Percentiles rank a stretch among this genome's conserved stretches.
These are phyloP conservation scores for Hassar affinis DNA, from an alignment of 2,113 vertebrate species.

Conservation along the genomic window DNA sequence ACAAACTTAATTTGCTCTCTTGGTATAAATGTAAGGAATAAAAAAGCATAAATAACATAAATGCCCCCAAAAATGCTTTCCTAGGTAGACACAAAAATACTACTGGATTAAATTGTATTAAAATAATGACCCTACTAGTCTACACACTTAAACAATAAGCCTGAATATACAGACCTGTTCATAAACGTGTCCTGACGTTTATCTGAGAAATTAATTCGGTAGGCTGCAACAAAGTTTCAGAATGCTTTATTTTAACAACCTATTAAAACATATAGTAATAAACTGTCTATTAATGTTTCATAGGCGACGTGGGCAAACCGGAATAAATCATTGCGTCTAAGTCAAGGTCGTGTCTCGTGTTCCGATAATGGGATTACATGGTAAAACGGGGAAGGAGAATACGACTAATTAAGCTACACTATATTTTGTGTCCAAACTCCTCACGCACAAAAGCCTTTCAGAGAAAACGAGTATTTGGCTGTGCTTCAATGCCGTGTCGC, in stretches of 20 bases:
- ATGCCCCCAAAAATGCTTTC: not conserved
- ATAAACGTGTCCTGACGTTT: too few species aligned
- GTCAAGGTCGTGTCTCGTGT: not conserved
- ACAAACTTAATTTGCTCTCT: not conserved
- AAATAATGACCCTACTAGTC: not conserved
- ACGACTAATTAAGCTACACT: slow-evolving; percentile 18
- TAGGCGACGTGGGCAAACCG: not conserved
- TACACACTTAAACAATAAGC: not conserved
- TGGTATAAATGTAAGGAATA: not conserved
- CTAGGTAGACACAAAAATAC: too few species aligned
- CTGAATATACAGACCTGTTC: not conserved
- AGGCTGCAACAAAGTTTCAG: not conserved
- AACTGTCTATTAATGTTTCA: not conserved
- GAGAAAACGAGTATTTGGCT: not conserved
- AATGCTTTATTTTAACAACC: not conserved
- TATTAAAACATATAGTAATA: not conserved
- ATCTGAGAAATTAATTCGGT: not conserved
- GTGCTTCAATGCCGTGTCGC: not conserved
- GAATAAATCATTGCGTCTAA: not conserved
- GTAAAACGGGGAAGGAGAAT: not conserved
- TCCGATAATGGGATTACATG: slow-evolving; percentile 8
- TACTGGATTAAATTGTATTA: too few species aligned
- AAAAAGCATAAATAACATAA: not conserved
- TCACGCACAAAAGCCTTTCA: slow-evolving; percentile 26
- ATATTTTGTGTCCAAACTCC: slow-evolving; percentile 2